Base-by-base conservation (phyloP, 2,888 invertebrate genomes). In the Fragum fragum region DNA sequence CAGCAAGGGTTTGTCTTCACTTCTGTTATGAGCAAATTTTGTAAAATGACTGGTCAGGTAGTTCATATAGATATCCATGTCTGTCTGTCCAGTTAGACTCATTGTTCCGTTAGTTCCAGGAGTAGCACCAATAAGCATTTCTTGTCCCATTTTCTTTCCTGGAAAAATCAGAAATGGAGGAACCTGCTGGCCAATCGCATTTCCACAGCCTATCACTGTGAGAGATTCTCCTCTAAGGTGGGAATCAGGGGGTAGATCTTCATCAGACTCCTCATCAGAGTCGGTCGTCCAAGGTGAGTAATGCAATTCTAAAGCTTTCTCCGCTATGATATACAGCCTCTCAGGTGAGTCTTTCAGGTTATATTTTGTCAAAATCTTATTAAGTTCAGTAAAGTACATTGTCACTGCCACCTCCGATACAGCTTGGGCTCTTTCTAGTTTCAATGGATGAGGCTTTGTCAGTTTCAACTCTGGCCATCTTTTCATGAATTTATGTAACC, bases 241-340 rank as follows among this genome's bases (percentile, higher is more conserved):
- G 42, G 42, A 53, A 16, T n/a, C 47, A 47, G 9, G 70, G 53
- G 68, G 70, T 16, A 47, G 5, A 47, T 18, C 47, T 9, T 47
- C 32, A 32, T 36, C 29, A 21, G 47, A 29, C 2, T 21, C 16
- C 59, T 14, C 26, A 57, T 39, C 59, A 18, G 68, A 26, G 0
- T 66, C 71, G 29, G 77, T 52, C 42, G 14, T 36, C 3, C 68
- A 47, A 18, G 82, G 79, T 2, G 71, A 26, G 39, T 78, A 52
- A 7, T 66, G 18, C 14, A 32, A 29, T 39, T 36, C 5, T 14
- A 76, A 16, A 5, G 73, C 73, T 26, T 73, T 77, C 28, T 81
- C 76, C 72, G 72, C 82, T 6, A 82, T 26, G 55, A 75, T 79
- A 55, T 61, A 82, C 1, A 79, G 73, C 16, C 66, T 28, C n/a